Evolutionary conservation across 1,140 invertebrate genomes (phyloP).

Genomic region (Pissodes strobi): DNA sequence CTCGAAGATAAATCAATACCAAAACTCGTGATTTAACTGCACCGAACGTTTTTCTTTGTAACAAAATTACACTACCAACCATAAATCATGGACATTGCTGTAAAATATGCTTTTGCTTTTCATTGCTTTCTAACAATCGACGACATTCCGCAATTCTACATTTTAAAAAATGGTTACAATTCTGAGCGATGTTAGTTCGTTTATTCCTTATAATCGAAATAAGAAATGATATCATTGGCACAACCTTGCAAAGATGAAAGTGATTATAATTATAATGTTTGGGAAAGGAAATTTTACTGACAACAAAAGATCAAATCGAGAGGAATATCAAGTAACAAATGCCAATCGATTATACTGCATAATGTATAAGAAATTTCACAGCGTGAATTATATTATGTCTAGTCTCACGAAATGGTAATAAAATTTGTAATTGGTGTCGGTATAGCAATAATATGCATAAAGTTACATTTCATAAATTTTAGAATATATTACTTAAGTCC

Average conservation of each 20-base stretch:
- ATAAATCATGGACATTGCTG: neutral
- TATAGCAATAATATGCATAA: too few relatives aligned
- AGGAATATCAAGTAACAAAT: slow-evolving; percentile 16
- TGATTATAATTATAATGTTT: slow-evolving; percentile 20
- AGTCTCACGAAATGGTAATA: slow-evolving; percentile 15
- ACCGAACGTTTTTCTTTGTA: neutral
- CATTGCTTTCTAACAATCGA: slow-evolving; percentile 22
- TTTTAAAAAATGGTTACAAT: neutral
- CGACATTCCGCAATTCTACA: slow-evolving; percentile 3
- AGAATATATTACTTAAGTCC: too few relatives aligned
- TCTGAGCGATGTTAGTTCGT: slow-evolving; percentile 1
- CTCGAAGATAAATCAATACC: neutral
- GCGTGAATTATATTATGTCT: slow-evolving; percentile 12
- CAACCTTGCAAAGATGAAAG: slow-evolving; percentile 19
- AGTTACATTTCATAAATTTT: too few relatives aligned
- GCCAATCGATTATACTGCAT: slow-evolving; percentile 10
- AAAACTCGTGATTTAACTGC: neutral
- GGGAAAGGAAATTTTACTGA: slow-evolving; percentile 21
- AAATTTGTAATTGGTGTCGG: slow-evolving; percentile 10
- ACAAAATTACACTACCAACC: neutral
- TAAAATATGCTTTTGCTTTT: slow-evolving; percentile 9
- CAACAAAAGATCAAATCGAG: slow-evolving; percentile 19
- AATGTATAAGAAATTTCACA: slow-evolving; percentile 19
- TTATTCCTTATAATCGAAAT: slow-evolving; percentile 5
- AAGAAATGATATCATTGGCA: too few relatives aligned